These are phyloP conservation scores for Rhynchomys soricoides DNA, from an alignment of 2,113 vertebrate species.

Conservation along the genomic window DNA sequence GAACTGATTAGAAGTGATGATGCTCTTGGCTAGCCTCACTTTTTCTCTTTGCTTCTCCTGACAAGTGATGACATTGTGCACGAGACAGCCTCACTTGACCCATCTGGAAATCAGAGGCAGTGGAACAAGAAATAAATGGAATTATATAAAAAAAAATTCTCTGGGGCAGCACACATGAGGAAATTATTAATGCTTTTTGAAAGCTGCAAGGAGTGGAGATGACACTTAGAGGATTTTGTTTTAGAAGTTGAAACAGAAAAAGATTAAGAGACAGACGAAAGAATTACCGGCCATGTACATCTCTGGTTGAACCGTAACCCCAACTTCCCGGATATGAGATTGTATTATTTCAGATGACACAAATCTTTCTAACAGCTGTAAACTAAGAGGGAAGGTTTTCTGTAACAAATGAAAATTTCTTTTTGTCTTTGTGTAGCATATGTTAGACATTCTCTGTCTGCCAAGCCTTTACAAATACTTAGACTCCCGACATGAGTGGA, in stretches of 20 bases:
- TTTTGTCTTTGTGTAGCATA: not conserved
- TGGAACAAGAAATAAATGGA: slow-evolving; percentile 30
- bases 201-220: not conserved
- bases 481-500: not conserved
- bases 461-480: not conserved
- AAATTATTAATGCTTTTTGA: slow-evolving; percentile 49
- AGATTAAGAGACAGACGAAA: slow-evolving; percentile 44
- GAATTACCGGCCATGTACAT: not conserved
- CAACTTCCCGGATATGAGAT: not conserved
- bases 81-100: not conserved
- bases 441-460: not conserved
- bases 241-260: slow-evolving; percentile 50
- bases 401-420: slow-evolving; percentile 20
- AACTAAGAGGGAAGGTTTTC: not conserved
- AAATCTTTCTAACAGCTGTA: not conserved
- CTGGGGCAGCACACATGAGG: not conserved
- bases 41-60: slow-evolving; percentile 49
- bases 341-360: not conserved
- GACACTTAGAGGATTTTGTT: slow-evolving; percentile 14
- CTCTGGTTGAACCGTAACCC: not conserved
- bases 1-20: slow-evolving; percentile 41
- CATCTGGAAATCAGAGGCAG: not conserved
- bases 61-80: slow-evolving; percentile 20
- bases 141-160: slow-evolving; percentile 31
- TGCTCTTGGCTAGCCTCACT: not conserved